Percentiles rank a stretch among this genome's conserved stretches.
Conservation (phyloP, 1,140 invertebrate species). For the Orchesella cincta region DNA sequence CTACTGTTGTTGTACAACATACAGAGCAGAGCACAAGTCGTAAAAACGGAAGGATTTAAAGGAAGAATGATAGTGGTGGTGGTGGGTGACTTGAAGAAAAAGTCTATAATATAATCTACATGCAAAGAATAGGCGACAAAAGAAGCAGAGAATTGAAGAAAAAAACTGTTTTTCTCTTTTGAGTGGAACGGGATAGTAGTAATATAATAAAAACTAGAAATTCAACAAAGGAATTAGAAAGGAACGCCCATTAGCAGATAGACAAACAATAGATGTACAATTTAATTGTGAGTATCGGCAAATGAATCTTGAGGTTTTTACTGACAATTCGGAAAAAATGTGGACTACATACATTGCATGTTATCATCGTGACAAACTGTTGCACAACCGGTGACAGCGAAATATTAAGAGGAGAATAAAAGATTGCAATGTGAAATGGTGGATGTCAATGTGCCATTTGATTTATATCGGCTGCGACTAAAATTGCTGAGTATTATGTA, state of each 20-base stretch:
- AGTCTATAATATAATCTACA: no score
- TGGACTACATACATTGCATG: no score
- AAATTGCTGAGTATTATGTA: no score
- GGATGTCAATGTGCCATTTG: no score
- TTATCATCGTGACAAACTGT: no score
- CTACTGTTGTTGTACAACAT: no score
- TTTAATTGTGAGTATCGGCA: neutral
- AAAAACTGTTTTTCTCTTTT: neutral
- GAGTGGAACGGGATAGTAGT: neutral
- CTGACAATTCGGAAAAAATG: no score
- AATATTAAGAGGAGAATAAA: no score
- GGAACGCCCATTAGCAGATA: conserved; percentile 6
- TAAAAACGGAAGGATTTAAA: neutral
- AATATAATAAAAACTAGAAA: neutral
- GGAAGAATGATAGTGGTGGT: neutral
- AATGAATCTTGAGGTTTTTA: neutral
- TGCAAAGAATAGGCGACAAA: neutral
- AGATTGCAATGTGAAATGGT: no score
- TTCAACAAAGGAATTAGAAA: neutral
- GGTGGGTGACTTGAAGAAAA: neutral
- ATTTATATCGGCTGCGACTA: no score
- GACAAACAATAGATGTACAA: neutral
- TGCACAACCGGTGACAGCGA: no score
- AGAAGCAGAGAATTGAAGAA: neutral
- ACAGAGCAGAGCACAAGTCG: no score